A percentile compares a stretch with the other conserved stretches of the same genome.
These are phyloP conservation scores for Nudaria mundana DNA, from an alignment of 2,888 invertebrate species.

Conservation along the genomic window DNA sequence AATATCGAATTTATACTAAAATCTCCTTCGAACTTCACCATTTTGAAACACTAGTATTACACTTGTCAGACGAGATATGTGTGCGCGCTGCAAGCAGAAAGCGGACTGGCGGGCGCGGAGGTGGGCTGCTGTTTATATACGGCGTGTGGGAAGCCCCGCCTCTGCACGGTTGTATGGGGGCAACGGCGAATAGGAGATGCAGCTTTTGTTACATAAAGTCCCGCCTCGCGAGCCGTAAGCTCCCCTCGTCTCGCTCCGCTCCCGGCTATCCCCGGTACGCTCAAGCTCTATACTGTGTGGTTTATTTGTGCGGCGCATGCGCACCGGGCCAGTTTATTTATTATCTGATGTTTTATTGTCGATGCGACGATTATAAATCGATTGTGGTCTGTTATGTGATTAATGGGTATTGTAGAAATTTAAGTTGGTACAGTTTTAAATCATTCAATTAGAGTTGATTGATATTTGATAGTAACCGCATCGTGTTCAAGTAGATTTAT, in stretches of 20 bases:
- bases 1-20: conserved; percentile 91
- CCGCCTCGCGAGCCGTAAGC: conserved; percentile 48
- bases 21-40: conserved; percentile 84
- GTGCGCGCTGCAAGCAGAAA: conserved; percentile 64
- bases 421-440: conserved; percentile 20
- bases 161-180: conserved; percentile 39
- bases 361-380: conserved; percentile 49
- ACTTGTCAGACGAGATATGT: conserved; percentile 46
- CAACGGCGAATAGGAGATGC: conserved; percentile 46
- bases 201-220: conserved; percentile 67
- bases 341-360: conserved; percentile 44
- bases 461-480: conserved; percentile 16
- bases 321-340: conserved; percentile 43
- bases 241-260: conserved; percentile 28
- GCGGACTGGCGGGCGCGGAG: conserved; percentile 72
- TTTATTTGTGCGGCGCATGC: conserved; percentile 32
- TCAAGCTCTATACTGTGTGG: conserved; percentile 15
- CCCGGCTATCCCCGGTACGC: conserved; percentile 30
- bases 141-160: conserved; percentile 48
- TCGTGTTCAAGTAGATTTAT: neutral
- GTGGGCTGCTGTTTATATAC: conserved; percentile 66
- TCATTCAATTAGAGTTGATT: conserved; percentile 25
- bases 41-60: conserved; percentile 57
- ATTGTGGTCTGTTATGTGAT: conserved; percentile 41
- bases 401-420: conserved; percentile 25